phyloP scores from a whole-genome alignment of 2,797 vertebrate genomes.

The Melanotaenia parkinsoni region DNA sequence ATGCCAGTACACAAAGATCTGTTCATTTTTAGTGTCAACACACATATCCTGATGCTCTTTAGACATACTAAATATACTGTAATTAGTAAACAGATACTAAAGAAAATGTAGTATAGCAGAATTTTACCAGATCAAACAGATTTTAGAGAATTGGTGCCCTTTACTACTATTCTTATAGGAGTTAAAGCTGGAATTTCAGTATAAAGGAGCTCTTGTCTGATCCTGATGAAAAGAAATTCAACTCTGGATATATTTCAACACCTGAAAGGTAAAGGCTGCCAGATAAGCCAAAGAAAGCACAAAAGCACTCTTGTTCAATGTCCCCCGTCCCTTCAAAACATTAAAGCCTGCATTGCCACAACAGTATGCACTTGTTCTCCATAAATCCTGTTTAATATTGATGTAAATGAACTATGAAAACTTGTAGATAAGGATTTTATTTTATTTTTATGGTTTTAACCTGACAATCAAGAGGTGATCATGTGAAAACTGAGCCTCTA shows the following conservation, averaged over 20 bases:
- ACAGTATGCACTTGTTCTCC: slow-evolving; percentile 1
- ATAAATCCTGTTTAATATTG: slow-evolving; percentile 7
- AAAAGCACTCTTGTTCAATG: slow-evolving; percentile 62
- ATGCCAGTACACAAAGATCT: not conserved
- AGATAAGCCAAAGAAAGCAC: slow-evolving; percentile 33
- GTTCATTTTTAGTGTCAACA: not conserved
- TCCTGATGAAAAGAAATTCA: slow-evolving; percentile 35
- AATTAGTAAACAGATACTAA: too few relatives aligned
- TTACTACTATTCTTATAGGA: not conserved
- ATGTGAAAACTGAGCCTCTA: not conserved
- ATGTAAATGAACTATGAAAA: slow-evolving; percentile 41
- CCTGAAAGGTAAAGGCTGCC: slow-evolving; percentile 37
- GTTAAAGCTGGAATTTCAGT: not conserved
- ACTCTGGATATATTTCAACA: slow-evolving; percentile 53
- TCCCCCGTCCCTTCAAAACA: slow-evolving; percentile 12
- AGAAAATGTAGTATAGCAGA: not conserved
- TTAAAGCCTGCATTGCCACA: slow-evolving; percentile 4
- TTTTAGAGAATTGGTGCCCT: not conserved
- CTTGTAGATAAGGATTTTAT: slow-evolving; percentile 33
- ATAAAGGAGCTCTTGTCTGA: slow-evolving; percentile 47
- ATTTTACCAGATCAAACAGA: not conserved
- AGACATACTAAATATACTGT: not conserved
- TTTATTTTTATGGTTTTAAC: slow-evolving; percentile 40
- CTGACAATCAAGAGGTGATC: not conserved
- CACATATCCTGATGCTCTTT: not conserved